phyloP scores from a whole-genome alignment of 1,140 invertebrate genomes.

The Amyelois transitella region DNA sequence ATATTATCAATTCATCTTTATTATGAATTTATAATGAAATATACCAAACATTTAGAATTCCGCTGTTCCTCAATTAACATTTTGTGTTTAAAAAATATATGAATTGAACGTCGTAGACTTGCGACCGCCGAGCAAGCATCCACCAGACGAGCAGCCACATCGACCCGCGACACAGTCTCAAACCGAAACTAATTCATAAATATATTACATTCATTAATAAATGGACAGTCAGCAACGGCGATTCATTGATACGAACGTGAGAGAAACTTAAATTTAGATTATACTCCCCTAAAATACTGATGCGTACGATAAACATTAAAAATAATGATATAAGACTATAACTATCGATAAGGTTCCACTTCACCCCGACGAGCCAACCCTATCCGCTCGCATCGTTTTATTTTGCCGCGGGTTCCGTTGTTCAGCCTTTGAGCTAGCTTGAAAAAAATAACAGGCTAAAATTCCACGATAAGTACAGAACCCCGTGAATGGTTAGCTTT shows the following conservation, averaged over 20 bases:
- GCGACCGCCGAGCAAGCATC: constrained; percentile 24
- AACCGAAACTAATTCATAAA: constrained; percentile 13
- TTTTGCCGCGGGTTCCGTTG: constrained; percentile 17
- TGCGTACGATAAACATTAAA: constrained; percentile 70
- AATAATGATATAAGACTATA: constrained; percentile 71
- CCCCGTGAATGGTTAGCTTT: constrained; percentile 23
- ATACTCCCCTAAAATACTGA: constrained; percentile 70
- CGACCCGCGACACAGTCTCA: constrained; percentile 15
- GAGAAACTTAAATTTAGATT: constrained; percentile 67
- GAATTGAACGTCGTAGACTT: neutral
- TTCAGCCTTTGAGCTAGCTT: neutral
- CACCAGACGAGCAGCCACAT: constrained; percentile 14
- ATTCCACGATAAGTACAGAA: constrained; percentile 3
- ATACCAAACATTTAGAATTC: neutral
- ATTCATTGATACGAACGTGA: constrained; percentile 30
- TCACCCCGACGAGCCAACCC: constrained; percentile 14
- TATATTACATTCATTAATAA: no score
- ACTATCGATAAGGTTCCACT: constrained; percentile 41
- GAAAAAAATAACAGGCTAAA: neutral
- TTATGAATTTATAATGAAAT: no score
- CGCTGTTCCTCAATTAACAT: constrained; percentile 4
- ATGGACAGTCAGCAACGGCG: constrained; percentile 44
- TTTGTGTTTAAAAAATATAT: neutral
- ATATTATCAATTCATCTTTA: no score
- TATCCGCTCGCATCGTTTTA: constrained; percentile 8